phyloP scores from a whole-genome alignment of 2,797 vertebrate genomes.

The Crenuchus spilurus region DNA sequence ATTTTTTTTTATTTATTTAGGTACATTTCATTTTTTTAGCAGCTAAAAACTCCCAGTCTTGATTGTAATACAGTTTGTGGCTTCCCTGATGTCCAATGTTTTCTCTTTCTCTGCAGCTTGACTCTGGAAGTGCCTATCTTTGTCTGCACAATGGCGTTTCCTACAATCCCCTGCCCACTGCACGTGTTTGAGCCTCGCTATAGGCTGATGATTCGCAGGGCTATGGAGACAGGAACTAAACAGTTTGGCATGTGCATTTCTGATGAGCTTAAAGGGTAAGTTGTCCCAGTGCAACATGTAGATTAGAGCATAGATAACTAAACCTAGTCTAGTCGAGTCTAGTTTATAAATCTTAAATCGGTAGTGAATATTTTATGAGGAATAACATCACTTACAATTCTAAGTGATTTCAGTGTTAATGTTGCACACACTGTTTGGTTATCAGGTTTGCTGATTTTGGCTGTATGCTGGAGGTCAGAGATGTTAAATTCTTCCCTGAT shows the following conservation, averaged over 20 bases:
- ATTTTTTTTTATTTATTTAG: too few species aligned
- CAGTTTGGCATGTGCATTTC: constrained; percentile 95
- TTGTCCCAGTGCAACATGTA: not conserved
- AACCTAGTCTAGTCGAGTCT: too few species aligned
- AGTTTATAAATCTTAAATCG: too few species aligned
- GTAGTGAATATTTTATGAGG: too few species aligned
- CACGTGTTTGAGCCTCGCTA: constrained; percentile 93
- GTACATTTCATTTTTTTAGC: too few species aligned
- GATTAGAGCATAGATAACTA: too few species aligned
- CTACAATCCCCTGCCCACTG: constrained; percentile 90
- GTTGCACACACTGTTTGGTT: not conserved
- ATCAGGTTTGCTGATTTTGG: constrained; percentile 88
- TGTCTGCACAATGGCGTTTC: constrained; percentile 94
- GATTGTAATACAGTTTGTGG: too few species aligned
- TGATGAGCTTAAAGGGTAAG: constrained; percentile 88
- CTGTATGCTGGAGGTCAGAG: constrained; percentile 92
- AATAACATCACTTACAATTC: too few species aligned
- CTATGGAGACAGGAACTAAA: constrained; percentile 93
- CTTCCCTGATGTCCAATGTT: too few species aligned
- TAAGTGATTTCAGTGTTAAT: too few species aligned
- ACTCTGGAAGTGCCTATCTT: constrained; percentile 97
- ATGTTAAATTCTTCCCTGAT: constrained; percentile 91
- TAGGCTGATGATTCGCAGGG: constrained; percentile 92
- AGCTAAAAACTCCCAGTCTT: too few species aligned
- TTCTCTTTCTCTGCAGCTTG: constrained; percentile 74